These are phyloP conservation scores for Leptinotarsa peninsularis DNA, from an alignment of 2,888 invertebrate species.

Conservation along the genomic window DNA sequence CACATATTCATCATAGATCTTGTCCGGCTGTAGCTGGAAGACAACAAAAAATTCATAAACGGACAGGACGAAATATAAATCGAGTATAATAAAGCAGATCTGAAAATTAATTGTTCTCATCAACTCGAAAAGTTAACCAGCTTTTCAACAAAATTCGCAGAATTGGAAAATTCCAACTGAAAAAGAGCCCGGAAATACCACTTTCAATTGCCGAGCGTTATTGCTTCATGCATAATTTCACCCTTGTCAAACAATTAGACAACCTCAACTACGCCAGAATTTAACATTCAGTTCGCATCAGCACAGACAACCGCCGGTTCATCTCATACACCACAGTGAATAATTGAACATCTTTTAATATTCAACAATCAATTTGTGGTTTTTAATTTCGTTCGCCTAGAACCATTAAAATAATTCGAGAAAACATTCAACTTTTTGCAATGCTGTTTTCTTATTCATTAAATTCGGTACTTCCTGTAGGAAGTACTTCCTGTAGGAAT, in stretches of 20 bases:
- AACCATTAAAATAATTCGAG: neutral
- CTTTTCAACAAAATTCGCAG: neutral
- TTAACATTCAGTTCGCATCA: slow-evolving; percentile 23
- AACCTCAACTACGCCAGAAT: slow-evolving; percentile 19
- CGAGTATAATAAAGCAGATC: neutral
- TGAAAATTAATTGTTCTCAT: neutral
- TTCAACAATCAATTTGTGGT: slow-evolving; percentile 24
- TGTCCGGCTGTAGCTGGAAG: too few relatives aligned
- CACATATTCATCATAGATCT: too few relatives aligned
- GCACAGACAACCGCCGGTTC: slow-evolving; percentile 7
- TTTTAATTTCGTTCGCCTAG: slow-evolving; percentile 23
- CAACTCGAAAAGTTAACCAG: neutral
- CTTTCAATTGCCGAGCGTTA: slow-evolving; percentile 10
- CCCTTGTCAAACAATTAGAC: slow-evolving; percentile 20
- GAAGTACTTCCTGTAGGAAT: too few relatives aligned
- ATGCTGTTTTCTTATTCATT: too few relatives aligned
- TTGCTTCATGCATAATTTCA: slow-evolving; percentile 21
- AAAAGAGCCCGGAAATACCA: neutral
- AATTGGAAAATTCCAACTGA: neutral
- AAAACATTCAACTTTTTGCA: neutral
- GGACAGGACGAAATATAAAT: too few relatives aligned
- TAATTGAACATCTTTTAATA: slow-evolving; percentile 23
- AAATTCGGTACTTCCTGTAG: too few relatives aligned
- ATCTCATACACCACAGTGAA: slow-evolving; percentile 21
- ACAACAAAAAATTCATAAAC: too few relatives aligned